Evolutionary conservation across 2,797 vertebrate genomes (phyloP).

Genomic region (Acanthurus lineatus): DNA sequence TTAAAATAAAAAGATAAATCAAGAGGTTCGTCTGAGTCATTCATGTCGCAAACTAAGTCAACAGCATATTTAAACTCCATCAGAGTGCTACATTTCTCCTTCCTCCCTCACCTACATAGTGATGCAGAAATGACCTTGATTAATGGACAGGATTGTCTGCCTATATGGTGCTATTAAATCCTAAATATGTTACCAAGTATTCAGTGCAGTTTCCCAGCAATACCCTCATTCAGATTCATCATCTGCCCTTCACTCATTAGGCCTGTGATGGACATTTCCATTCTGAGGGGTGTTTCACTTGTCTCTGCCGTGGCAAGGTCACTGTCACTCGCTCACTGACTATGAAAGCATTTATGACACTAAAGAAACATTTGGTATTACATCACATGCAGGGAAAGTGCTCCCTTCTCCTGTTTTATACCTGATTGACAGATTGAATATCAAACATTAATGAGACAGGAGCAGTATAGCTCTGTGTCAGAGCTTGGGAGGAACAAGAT

Average conservation of each 20-base stretch:
- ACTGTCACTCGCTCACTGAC: slow-evolving; percentile 59
- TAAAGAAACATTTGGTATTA: slow-evolving; percentile 60
- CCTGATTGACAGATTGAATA: slow-evolving; percentile 72
- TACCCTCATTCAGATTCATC: slow-evolving; percentile 63
- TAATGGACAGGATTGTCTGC: slow-evolving; percentile 14
- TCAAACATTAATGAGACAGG: slow-evolving; percentile 73
- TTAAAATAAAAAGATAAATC: not conserved
- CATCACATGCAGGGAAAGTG: slow-evolving; percentile 47
- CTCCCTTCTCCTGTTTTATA: slow-evolving; percentile 53
- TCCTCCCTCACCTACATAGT: not conserved
- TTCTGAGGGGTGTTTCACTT: slow-evolving; percentile 59
- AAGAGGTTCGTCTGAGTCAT: not conserved
- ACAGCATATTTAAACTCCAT: slow-evolving; percentile 19
- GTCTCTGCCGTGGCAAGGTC: slow-evolving; percentile 72
- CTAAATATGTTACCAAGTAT: slow-evolving; percentile 19
- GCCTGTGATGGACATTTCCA: slow-evolving; percentile 63
- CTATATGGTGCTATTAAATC: not conserved
- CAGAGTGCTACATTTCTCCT: not conserved
- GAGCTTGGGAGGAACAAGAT: slow-evolving; percentile 27
- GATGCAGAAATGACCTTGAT: slow-evolving; percentile 20
- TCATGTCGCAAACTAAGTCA: not conserved
- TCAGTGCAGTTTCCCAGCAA: slow-evolving; percentile 47
- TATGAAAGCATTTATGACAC: slow-evolving; percentile 63
- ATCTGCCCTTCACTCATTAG: slow-evolving; percentile 64
- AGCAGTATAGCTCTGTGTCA: slow-evolving; percentile 23